Evolutionary conservation across 1,140 invertebrate species (phyloP).

Genomic region (Oryctes rhinoceros): DNA sequence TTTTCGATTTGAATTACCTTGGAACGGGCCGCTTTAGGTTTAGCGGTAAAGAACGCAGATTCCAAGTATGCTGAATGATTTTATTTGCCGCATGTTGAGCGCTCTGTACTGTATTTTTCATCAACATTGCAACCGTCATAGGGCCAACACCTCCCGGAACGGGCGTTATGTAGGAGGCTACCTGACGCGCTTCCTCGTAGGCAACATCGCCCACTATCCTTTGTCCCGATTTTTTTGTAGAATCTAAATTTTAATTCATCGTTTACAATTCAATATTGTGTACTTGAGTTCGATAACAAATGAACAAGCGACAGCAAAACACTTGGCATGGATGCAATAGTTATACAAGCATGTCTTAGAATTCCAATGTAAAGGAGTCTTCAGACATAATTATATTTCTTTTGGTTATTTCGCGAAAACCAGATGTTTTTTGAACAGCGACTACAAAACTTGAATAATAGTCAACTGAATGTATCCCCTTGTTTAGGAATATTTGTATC

Average conservation of each 20-base stretch:
- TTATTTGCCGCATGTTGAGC: constrained; percentile 72
- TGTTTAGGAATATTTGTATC: too few relatives aligned
- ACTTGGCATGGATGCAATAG: too few relatives aligned
- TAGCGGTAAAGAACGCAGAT: constrained; percentile 69
- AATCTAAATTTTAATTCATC: constrained; percentile 68
- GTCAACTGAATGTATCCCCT: too few relatives aligned
- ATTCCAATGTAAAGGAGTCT: too few relatives aligned
- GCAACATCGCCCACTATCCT: constrained; percentile 95
- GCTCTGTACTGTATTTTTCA: constrained; percentile 92
- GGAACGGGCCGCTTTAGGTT: constrained; percentile 74
- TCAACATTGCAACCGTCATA: constrained; percentile 98
- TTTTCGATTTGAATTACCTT: constrained; percentile 63
- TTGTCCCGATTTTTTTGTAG: constrained; percentile 82
- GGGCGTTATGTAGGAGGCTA: constrained; percentile 92
- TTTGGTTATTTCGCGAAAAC: too few relatives aligned
- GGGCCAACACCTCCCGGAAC: constrained; percentile 98
- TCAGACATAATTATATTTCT: too few relatives aligned
- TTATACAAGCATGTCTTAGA: too few relatives aligned
- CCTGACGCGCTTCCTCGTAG: constrained; percentile 79
- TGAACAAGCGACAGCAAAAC: too few relatives aligned
- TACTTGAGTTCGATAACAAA: too few relatives aligned
- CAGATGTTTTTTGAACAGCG: too few relatives aligned
- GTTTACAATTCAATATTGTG: neutral
- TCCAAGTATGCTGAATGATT: constrained; percentile 70
- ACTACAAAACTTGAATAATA: too few relatives aligned